Evolutionary conservation across 2,797 vertebrate species (phyloP).

Genomic region (Loris lydekkerianus): DNA sequence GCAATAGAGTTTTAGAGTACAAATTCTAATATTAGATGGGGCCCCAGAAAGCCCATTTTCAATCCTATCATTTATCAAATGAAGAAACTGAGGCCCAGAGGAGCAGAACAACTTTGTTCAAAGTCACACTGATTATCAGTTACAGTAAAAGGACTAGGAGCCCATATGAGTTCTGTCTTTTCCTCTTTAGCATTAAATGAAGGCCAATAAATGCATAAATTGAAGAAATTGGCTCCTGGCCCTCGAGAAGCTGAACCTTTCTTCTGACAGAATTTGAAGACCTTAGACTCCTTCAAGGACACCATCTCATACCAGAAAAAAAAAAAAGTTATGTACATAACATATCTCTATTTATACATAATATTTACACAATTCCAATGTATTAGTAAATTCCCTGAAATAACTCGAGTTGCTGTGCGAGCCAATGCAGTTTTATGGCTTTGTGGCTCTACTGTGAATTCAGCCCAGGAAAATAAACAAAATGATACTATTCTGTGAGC

Average conservation of each 20-base stretch:
- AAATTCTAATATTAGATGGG: slow-evolving; percentile 9
- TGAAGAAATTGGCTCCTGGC: slow-evolving; percentile 13
- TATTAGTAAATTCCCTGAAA: slow-evolving; percentile 74
- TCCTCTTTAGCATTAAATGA: slow-evolving; percentile 43
- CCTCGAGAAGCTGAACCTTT: slow-evolving; percentile 16
- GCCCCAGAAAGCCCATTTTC: not conserved
- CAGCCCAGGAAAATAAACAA: slow-evolving; percentile 69
- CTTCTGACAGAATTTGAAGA: slow-evolving; percentile 55
- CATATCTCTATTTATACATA: slow-evolving; percentile 31
- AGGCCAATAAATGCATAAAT: slow-evolving; percentile 16
- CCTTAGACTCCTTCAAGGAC: slow-evolving; percentile 18
- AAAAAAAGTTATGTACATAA: not conserved
- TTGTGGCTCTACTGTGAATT: slow-evolving; percentile 58
- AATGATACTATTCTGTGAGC: slow-evolving; percentile 69
- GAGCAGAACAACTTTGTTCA: slow-evolving; percentile 47
- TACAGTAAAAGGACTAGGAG: slow-evolving; percentile 21
- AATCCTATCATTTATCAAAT: slow-evolving; percentile 14
- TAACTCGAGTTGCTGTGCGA: slow-evolving; percentile 50
- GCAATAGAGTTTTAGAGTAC: not conserved
- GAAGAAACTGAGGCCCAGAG: slow-evolving; percentile 15
- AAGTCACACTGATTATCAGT: not conserved
- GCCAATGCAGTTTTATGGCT: slow-evolving; percentile 38
- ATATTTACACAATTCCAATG: slow-evolving; percentile 53
- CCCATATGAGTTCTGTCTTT: not conserved
- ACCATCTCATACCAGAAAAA: slow-evolving; percentile 1